Evolutionary conservation across 2,888 invertebrate genomes (phyloP), one percentile per base, ranked within the genome.

Genomic region (Heliconius ethilla): DNA sequence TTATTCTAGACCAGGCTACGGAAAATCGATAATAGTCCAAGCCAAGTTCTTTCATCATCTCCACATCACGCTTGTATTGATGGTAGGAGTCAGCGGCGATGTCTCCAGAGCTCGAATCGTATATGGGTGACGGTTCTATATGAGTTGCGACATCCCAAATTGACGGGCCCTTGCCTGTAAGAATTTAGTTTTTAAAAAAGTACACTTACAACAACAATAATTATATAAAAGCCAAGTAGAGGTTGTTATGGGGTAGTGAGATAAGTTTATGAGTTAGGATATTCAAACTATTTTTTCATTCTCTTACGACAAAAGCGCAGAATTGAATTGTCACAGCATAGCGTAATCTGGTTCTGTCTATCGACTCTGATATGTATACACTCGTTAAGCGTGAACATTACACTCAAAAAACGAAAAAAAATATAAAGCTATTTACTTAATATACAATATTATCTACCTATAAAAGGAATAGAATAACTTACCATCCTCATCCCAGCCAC

Each of bases 1-100:
- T 88, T 22, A 97, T 89, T 78, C 97, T 90, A 0, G 96, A 86
- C 97, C 97, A 97, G 0, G 96, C 95, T 75, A 96, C 91, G 1
- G 96, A 96, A 84, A 96, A 95, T 67, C 96, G 88, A 84, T 95
- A 95, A 82, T 93, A 94, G 75, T 95, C 87, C 0, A 94, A 91
- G 1, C 92, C 92, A 1, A 95, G 81, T 75, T 90, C 89, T 69
- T 89, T 90, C 18, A 95, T 80, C 85, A 95, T 89, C 79, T 89
- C 82, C 0, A 95, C 88, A 82, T 95, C 95, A 3, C 96, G 95
- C 83, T 95, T 90, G 85, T 95, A 96, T 81, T 94, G 94, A 84
- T 96, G 91, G 85, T 96, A 95, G 9, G 95, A 95, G 82, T 96
- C 95, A 80, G 96, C 94, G 0, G 96, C 92, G 22, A 95, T 89